Percentiles rank a stretch among this genome's conserved stretches.
These are phyloP conservation scores for Drymodes brunneopygia DNA, from an alignment of 2,113 vertebrate genomes.

Conservation along the genomic window DNA sequence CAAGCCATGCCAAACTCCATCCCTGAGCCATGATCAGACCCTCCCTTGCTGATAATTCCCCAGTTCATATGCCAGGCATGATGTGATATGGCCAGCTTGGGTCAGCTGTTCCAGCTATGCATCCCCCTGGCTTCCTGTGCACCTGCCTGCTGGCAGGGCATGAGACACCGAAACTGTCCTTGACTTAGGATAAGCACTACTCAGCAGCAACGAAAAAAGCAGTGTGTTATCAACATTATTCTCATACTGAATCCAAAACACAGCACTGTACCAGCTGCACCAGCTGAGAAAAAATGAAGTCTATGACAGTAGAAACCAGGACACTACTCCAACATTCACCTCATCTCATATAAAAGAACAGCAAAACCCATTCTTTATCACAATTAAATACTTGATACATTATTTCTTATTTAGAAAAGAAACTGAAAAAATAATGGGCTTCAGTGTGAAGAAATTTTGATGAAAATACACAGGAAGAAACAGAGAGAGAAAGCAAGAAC, in stretches of 20 bases:
- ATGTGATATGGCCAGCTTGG: neutral
- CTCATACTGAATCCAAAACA: neutral
- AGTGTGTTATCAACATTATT: neutral
- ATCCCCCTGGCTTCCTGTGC: neutral
- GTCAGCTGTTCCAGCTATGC: too few relatives aligned
- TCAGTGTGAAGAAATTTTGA: neutral
- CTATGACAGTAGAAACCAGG: neutral
- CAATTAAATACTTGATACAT: neutral
- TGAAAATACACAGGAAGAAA: neutral
- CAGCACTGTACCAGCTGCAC: neutral
- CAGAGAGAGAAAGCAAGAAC: neutral
- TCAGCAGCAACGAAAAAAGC: neutral
- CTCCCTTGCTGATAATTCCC: neutral
- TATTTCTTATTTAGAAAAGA: neutral
- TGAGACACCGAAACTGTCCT: neutral
- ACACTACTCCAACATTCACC: neutral
- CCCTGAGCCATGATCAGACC: accelerated
- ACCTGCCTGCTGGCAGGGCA: neutral
- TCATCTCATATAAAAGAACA: neutral
- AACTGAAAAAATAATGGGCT: neutral
- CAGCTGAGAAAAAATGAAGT: neutral
- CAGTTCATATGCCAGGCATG: neutral
- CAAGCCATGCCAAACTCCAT: neutral
- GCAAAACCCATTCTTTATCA: neutral
- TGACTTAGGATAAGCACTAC: neutral